Evolutionary conservation across 2,888 invertebrate genomes (phyloP), one percentile per base, ranked within the genome.

Genomic region (Myopa testacea): DNA sequence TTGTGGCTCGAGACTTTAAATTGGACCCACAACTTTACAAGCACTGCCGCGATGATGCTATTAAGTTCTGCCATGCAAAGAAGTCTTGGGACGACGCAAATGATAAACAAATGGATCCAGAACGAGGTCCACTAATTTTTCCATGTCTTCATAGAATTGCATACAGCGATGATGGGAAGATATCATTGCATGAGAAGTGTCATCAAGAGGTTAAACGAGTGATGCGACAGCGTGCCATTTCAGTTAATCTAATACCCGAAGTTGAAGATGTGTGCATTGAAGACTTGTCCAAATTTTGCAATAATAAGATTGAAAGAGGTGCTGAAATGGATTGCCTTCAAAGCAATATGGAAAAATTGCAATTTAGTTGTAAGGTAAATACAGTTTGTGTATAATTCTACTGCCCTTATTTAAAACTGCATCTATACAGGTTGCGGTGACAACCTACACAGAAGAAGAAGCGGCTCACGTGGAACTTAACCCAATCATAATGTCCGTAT

Each of bases 321-420:
- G 95, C 96, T 88, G 99, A 99, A 91, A 95, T 98, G 91, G 90
- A 93, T 78, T 99, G 99, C 86, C 91, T 99, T 70, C 98, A 99
- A 89, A 94, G 94, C 82, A 94, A 95, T 88, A 90, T 96, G 74
- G 95, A 94, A 80, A 92, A 93, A 75, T 87, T 95, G 62, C 90
- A 91, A 79, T 88, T 90, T 62, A 91, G 92, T 81, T 99, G 98
- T 88, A 93, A 92, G 86, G 91, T 92, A 76, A 79, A 78, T 74
- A 7, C 19, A n/a, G n/a, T 67, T 45, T 10, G 34, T 70, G 69
- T 55, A 55, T 3, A 45, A n/a, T 10, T 50, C 55, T 6, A 1
- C n/a, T 1, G 14, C 55, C 10, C n/a, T 50, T 6, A 3, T 34
- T 34, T 50, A n/a, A 71, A 50, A 45, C 67, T 52, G 4, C 63